phyloP scores from a whole-genome alignment of 2,888 invertebrate species.

The Lamellibrachia columna region DNA sequence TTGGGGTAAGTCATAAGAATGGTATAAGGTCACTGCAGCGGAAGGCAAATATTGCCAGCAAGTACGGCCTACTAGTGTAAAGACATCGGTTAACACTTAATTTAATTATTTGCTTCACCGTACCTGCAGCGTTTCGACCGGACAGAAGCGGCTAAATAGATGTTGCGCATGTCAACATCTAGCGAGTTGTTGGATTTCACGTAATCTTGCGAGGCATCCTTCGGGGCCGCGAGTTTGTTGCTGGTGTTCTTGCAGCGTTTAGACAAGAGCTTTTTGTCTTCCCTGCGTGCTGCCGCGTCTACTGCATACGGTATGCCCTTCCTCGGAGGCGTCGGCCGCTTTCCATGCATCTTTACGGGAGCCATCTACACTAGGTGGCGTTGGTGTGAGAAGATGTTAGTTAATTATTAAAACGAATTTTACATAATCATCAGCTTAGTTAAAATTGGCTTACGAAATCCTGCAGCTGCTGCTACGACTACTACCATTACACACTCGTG shows the following conservation, averaged over 20 bases:
- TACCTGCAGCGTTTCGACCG: neutral
- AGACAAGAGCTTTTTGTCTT: neutral
- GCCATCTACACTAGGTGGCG: conserved; percentile 8
- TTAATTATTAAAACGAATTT: neutral
- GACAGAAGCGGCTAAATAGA: neutral
- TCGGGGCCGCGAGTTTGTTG: neutral
- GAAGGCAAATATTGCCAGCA: neutral
- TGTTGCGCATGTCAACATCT: neutral
- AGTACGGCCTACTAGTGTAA: neutral
- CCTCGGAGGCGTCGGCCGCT: neutral
- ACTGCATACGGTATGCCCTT: neutral
- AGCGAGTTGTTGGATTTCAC: neutral
- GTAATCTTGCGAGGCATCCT: neutral
- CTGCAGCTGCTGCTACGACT: no score
- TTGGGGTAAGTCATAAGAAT: neutral
- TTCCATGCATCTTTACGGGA: neutral
- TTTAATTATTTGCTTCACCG: neutral
- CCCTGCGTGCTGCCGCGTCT: neutral
- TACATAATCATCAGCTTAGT: no score
- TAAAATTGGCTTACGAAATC: no score
- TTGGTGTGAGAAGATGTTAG: neutral
- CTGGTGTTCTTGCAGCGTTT: neutral
- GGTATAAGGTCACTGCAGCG: neutral
- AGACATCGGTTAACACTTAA: neutral
- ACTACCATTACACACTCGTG: no score